Conservation (phyloP, 2,113 vertebrate genomes). For the Struthio camelus region DNA sequence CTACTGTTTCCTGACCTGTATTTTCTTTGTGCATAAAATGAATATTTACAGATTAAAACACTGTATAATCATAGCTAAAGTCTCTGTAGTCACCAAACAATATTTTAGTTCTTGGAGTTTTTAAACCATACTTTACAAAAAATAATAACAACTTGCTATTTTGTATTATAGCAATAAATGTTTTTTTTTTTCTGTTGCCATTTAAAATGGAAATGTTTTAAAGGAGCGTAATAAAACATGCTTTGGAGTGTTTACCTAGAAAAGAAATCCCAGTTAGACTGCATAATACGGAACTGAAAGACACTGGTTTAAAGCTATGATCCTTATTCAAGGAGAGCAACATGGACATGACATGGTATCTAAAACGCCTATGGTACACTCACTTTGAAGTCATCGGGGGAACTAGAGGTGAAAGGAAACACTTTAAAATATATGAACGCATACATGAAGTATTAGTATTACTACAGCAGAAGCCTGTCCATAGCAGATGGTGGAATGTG, state of each 20-base stretch:
- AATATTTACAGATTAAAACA: constrained; percentile 37
- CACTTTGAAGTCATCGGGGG: not conserved
- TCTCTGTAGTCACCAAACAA: constrained; percentile 64
- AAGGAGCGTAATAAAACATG: constrained; percentile 26
- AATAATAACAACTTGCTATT: constrained; percentile 18
- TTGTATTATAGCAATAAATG: constrained; percentile 72
- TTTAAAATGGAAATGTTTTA: constrained; percentile 51
- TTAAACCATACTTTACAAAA: constrained; percentile 41
- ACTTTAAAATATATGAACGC: not conserved
- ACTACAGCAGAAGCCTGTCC: not conserved
- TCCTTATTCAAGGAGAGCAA: not conserved
- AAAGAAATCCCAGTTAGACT: not conserved
- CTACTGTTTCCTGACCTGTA: constrained; percentile 33
- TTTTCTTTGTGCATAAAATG: constrained; percentile 55
- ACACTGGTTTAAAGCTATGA: not conserved
- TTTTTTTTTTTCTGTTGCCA: constrained; percentile 50
- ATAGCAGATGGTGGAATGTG: not conserved
- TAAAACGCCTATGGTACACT: not conserved
- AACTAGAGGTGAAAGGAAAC: not conserved
- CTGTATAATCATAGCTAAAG: constrained; percentile 57
- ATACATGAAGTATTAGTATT: not conserved
- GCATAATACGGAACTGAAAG: not conserved
- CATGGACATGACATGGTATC: not conserved
- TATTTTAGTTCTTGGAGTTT: constrained; percentile 47
- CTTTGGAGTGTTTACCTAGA: constrained; percentile 19